Conservation (phyloP, 2,888 invertebrate genomes). For the Acronicta aceris region DNA sequence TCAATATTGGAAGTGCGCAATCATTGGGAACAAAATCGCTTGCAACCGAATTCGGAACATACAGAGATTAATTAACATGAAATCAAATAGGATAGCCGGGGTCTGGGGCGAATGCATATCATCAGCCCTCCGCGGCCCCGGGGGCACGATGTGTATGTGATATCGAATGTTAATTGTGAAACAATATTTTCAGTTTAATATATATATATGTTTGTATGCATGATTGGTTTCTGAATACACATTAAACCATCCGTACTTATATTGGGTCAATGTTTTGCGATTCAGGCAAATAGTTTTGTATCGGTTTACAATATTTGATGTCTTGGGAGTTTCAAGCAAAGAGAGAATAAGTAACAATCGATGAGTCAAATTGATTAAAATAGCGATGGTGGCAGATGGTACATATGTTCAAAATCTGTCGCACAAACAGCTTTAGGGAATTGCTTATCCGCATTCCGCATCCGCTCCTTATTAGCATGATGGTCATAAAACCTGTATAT, state of each 20-base stretch:
- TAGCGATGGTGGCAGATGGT: too few species aligned
- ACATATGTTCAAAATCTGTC: too few species aligned
- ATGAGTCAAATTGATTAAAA: too few species aligned
- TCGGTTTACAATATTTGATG: not conserved
- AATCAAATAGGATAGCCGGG: constrained; percentile 41
- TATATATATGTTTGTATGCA: constrained; percentile 12
- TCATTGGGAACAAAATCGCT: constrained; percentile 33
- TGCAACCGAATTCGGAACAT: constrained; percentile 25
- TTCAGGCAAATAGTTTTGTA: not conserved
- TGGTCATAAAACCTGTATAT: too few species aligned
- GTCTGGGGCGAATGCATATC: constrained; percentile 5
- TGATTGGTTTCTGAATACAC: constrained; percentile 2
- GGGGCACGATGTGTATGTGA: constrained; percentile 13
- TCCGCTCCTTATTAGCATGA: too few species aligned
- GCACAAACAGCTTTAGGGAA: too few species aligned
- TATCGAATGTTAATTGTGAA: constrained; percentile 40
- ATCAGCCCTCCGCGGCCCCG: not conserved
- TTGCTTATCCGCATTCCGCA: too few species aligned
- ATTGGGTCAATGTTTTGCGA: not conserved
- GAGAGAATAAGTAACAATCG: too few species aligned
- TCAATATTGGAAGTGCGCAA: constrained; percentile 3
- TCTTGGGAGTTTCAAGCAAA: not conserved
- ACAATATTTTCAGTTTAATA: constrained; percentile 33
- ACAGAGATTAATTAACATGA: constrained; percentile 45
- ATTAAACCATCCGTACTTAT: not conserved